Conservation (phyloP, 2,888 invertebrate genomes). For the Diaperis boleti region DNA sequence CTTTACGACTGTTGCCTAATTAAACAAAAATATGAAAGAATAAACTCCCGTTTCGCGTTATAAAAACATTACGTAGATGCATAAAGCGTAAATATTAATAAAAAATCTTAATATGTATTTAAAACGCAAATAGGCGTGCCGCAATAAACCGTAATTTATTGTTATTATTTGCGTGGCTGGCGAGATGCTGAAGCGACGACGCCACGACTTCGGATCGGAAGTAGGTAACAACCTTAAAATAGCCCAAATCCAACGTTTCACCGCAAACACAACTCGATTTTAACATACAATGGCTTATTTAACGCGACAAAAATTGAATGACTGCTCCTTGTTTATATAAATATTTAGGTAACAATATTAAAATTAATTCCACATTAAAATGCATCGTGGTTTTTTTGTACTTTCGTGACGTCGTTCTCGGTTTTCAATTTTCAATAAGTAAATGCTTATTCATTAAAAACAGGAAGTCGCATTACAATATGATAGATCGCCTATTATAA, state of each 20-base stretch:
- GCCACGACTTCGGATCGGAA: background rate
- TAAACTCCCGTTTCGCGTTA: slow-evolving; percentile 36
- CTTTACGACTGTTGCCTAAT: slow-evolving; percentile 43
- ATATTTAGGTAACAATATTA: slow-evolving; percentile 32
- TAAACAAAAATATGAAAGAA: slow-evolving; percentile 45
- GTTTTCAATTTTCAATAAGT: slow-evolving; percentile 35
- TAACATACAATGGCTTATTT: slow-evolving; percentile 28
- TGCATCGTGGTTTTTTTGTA: slow-evolving; percentile 28
- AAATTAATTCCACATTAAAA: slow-evolving; percentile 34
- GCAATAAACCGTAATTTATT: slow-evolving; percentile 26
- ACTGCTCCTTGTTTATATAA: slow-evolving; percentile 30
- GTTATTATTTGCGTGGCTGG: slow-evolving; percentile 2
- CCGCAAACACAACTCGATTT: slow-evolving; percentile 13
- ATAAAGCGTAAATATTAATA: slow-evolving; percentile 39
- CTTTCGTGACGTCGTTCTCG: slow-evolving; percentile 12
- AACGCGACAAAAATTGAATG: slow-evolving; percentile 20
- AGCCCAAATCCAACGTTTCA: slow-evolving; percentile 15
- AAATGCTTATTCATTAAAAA: slow-evolving; percentile 42
- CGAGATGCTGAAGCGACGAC: background rate
- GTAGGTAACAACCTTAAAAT: background rate
- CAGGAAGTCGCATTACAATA: slow-evolving; percentile 41
- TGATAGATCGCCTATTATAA: slow-evolving; percentile 36
- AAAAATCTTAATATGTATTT: slow-evolving; percentile 31
- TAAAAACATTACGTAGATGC: slow-evolving; percentile 32
- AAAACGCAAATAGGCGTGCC: slow-evolving; percentile 21